Percentiles rank a stretch among this genome's conserved stretches.
phyloP scores from a whole-genome alignment of 37 sponge, comb jelly and placozoan species.

The Geodia barretti region DNA sequence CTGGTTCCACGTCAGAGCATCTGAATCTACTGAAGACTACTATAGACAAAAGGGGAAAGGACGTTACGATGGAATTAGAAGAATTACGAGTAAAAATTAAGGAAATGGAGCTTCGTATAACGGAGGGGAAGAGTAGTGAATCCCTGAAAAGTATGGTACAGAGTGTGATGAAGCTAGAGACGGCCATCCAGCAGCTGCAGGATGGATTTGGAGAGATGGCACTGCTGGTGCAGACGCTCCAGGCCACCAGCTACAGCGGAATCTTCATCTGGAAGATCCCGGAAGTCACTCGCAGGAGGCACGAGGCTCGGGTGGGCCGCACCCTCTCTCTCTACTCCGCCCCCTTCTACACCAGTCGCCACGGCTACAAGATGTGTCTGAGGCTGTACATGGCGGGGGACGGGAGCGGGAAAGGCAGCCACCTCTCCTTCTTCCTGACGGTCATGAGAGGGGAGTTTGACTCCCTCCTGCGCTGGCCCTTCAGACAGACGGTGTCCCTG shows the following conservation, averaged over 20 bases:
- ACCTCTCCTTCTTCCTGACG: conserved; percentile 82
- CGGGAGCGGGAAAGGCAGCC: conserved; percentile 72
- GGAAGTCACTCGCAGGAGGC: conserved; percentile 58
- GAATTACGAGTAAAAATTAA: too few species aligned
- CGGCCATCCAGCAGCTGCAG: conserved; percentile 48
- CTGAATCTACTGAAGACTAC: neutral
- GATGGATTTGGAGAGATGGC: conserved; percentile 59
- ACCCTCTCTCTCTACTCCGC: conserved; percentile 83
- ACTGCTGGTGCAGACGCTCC: conserved; percentile 66
- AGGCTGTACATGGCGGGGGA: conserved; percentile 87
- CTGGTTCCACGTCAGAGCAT: conserved; percentile 9
- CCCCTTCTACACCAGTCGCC: conserved; percentile 81
- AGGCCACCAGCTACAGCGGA: conserved; percentile 76
- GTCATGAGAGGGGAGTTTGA: conserved; percentile 89
- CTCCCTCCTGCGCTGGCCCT: conserved; percentile 86
- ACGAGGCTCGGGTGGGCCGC: conserved; percentile 70
- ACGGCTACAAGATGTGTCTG: conserved; percentile 86
- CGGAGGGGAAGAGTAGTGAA: too few species aligned
- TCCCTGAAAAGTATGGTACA: conserved; percentile 36
- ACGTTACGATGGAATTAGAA: too few species aligned
- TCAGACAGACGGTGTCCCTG: conserved; percentile 68
- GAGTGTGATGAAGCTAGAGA: conserved; percentile 36
- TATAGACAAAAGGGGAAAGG: neutral
- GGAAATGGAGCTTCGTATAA: too few species aligned
- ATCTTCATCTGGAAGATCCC: conserved; percentile 84